Evolutionary conservation across 2,888 invertebrate species (phyloP), one percentile per base, ranked within the genome.

Genomic region (Harpagoxenus sublaevis): DNA sequence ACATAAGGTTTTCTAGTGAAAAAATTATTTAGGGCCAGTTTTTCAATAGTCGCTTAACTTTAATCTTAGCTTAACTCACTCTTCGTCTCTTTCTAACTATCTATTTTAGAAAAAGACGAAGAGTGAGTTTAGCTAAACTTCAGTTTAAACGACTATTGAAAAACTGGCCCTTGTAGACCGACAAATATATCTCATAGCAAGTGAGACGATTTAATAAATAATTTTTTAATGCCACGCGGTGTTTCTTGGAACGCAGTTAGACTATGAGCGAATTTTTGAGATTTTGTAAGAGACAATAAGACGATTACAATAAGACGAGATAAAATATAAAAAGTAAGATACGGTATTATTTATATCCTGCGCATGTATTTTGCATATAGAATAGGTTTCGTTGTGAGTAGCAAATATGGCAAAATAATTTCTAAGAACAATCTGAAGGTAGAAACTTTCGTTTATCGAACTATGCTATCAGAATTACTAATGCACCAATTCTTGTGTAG

Each of bases 151-250:
- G 23, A 23, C 23, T 23, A 23, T 23, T 23, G 23, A 23, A 23
- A 23, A 23, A 23, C 23, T 23, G 23, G 23, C 23, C 23, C 23
- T 23, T 23, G 70, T 57, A 6, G 10, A 1, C n/a, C 31, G 23
- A 15, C 28, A 68, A 57, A 79, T 70, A 6, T 35, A 28, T 57
- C n/a, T 6, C 55, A 5, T 18, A 39, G 31, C 9, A 35, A 23
- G 2, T 57, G 48, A 45, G 15, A 74, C 3, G n/a, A 28, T 65
- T 77, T 77, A 48, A 70, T 48, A 55, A 70, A 70, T 78, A 45
- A 68, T 68, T 57, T 23, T 45, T 45, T 70, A 48, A 70, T 48
- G 45, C 18, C 9, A 57, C 15, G 12, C 15, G 31, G 31, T n/a
- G 12, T 68, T 55, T 78, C 31, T 31, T 28, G 23, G 23, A 12